These are phyloP conservation scores for Myiotriccus ornatus DNA, from an alignment of 2,797 vertebrate genomes.

Conservation along the genomic window DNA sequence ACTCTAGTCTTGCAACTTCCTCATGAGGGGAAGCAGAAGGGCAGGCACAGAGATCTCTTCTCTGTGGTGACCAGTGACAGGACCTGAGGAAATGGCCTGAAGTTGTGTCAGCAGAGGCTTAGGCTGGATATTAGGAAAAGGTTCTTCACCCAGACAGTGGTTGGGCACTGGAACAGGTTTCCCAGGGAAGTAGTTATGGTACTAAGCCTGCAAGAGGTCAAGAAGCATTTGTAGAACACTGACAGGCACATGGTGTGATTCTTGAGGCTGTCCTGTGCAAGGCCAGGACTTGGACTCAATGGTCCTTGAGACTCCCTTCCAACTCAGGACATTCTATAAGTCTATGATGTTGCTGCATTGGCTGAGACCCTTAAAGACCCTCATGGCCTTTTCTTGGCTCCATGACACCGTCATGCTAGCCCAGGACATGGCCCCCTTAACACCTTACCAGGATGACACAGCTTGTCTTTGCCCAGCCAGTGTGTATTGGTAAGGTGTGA, in stretches of 20 bases:
- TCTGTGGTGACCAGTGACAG: background rate
- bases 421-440: background rate
- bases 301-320: background rate
- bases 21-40: background rate
- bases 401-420: too few species aligned
- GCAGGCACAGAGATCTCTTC: background rate
- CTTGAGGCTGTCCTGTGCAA: background rate
- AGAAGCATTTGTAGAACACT: background rate
- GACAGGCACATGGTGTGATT: background rate
- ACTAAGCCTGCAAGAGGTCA: background rate
- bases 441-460: background rate
- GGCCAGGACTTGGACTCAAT: accelerated
- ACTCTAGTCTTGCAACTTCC: background rate
- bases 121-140: background rate
- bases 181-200: background rate
- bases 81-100: background rate
- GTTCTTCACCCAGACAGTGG: background rate
- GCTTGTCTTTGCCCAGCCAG: background rate
- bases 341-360: background rate
- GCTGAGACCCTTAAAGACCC: background rate
- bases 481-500: background rate
- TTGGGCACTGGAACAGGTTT: background rate
- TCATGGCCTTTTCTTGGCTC: background rate
- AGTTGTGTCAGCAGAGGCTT: background rate
- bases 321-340: background rate